Evolutionary conservation across 2,888 invertebrate species (phyloP).

Genomic region (Alentia gelatinosa): DNA sequence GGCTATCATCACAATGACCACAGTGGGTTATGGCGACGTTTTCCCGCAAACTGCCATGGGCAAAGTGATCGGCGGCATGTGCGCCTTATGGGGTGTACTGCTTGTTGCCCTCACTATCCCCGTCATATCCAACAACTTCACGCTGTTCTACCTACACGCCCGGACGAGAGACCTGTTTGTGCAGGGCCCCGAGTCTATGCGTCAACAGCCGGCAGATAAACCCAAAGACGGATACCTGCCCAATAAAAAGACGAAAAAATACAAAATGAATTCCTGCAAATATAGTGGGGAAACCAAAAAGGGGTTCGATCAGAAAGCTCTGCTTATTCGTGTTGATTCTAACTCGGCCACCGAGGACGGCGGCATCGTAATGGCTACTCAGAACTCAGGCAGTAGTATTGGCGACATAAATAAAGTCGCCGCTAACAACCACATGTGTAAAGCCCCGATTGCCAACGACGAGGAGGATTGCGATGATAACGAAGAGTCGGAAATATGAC

Average conservation of each 20-base stretch:
- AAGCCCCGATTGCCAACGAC: conserved; percentile 52
- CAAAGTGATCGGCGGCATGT: conserved; percentile 76
- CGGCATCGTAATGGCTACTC: conserved; percentile 57
- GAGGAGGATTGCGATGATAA: conserved; percentile 53
- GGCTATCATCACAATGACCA: conserved; percentile 81
- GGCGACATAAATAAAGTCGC: conserved; percentile 6
- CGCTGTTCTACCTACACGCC: conserved; percentile 79
- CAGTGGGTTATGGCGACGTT: conserved; percentile 79
- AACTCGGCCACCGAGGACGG: conserved; percentile 61
- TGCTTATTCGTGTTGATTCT: conserved; percentile 58
- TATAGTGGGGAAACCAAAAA: conserved; percentile 32
- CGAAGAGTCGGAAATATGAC: conserved; percentile 51
- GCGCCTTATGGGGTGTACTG: conserved; percentile 78
- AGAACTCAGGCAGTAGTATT: conserved; percentile 35
- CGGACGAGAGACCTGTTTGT: conserved; percentile 68
- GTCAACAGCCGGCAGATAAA: background rate
- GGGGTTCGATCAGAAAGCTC: conserved; percentile 42
- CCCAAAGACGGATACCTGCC: background rate
- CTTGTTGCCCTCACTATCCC: conserved; percentile 78
- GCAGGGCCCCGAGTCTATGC: background rate
- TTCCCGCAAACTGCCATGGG: conserved; percentile 75
- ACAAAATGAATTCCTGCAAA: conserved; percentile 8
- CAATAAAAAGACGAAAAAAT: background rate
- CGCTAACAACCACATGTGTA: conserved; percentile 36
- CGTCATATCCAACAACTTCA: conserved; percentile 79